These are phyloP conservation scores for Caretta caretta DNA, from an alignment of 2,113 vertebrate genomes.

Conservation along the genomic window DNA sequence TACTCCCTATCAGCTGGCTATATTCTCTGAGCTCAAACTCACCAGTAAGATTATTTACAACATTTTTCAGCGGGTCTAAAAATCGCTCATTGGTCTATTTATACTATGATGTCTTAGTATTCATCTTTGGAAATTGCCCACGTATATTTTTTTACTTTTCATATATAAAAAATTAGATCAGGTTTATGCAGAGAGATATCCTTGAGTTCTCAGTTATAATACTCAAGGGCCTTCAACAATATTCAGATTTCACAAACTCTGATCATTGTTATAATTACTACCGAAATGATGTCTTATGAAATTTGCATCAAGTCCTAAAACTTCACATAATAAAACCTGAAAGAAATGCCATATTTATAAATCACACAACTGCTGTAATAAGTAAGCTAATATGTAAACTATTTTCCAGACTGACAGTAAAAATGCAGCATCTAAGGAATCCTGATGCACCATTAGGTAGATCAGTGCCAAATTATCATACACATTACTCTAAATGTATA, in stretches of 20 bases:
- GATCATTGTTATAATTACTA: not conserved
- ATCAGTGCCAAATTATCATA: not conserved
- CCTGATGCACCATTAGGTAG: not conserved
- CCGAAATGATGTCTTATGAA: not conserved
- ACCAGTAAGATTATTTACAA: not conserved
- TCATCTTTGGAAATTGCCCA: not conserved
- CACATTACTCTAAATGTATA: not conserved
- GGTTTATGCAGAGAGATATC: not conserved
- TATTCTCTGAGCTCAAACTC: not conserved
- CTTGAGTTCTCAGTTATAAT: not conserved
- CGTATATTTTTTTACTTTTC: not conserved
- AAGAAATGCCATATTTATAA: not conserved
- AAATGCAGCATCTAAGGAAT: not conserved
- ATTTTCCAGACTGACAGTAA: not conserved
- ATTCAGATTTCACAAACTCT: not conserved
- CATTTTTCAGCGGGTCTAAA: not conserved
- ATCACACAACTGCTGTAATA: not conserved
- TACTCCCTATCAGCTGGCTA: not conserved
- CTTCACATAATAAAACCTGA: not conserved
- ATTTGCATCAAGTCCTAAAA: not conserved
- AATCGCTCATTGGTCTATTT: not conserved
- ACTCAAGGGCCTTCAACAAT: not conserved
- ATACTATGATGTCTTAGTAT: not conserved
- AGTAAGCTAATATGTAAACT: not conserved
- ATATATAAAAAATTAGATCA: not conserved